Evolutionary conservation across 2,113 vertebrate genomes (phyloP).

Genomic region (Dendropsophus ebraccatus): DNA sequence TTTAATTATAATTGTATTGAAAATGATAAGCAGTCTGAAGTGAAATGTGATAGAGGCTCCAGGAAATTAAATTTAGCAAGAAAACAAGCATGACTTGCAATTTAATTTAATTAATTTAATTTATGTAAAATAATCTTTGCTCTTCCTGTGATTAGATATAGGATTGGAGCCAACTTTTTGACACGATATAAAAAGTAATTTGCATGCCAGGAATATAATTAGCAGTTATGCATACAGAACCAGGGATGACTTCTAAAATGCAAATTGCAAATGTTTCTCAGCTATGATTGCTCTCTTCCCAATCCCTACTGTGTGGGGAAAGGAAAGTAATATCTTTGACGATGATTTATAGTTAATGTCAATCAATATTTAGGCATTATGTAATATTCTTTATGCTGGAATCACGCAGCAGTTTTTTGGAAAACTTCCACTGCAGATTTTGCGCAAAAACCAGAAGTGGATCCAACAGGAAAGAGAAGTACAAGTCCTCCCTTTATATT

Average conservation of each 20-base stretch:
- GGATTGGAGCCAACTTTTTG: not conserved
- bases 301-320: not conserved
- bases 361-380: too few relatives aligned
- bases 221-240: not conserved
- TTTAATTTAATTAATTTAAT: constrained; percentile 11
- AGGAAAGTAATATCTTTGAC: not conserved
- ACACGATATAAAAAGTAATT: not conserved
- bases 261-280: not conserved
- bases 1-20: constrained; percentile 40
- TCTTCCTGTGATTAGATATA: not conserved
- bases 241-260: not conserved
- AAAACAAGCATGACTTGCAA: constrained; percentile 5
- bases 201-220: not conserved
- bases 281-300: not conserved
- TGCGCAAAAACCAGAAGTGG: too few relatives aligned
- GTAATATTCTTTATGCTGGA: too few relatives aligned
- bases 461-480: too few relatives aligned
- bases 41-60: constrained; percentile 15
- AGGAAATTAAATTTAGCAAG: constrained; percentile 30
- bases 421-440: too few relatives aligned
- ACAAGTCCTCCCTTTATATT: too few relatives aligned
- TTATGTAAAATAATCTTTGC: constrained; percentile 7
- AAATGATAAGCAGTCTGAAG: constrained; percentile 45
- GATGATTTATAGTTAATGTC: too few relatives aligned
- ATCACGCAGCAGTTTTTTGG: too few relatives aligned